A percentile compares a stretch with the other conserved stretches of the same genome.
Conservation (phyloP, 2,113 vertebrate genomes). For the Manacus vitellinus region DNA sequence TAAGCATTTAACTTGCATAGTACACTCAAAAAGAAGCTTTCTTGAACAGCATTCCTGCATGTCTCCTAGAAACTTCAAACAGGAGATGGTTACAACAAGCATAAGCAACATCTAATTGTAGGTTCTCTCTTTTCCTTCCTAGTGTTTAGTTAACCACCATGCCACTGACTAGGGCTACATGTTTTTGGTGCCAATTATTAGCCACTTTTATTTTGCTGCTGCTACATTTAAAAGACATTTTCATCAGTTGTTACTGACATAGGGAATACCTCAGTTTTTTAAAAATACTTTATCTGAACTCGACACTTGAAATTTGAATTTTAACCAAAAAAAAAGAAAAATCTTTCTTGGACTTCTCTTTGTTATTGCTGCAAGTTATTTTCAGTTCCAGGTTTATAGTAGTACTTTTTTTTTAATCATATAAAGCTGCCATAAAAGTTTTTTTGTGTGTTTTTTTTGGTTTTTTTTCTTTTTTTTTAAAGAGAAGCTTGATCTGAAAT, state of each 20-base stretch:
- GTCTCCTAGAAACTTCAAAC: neutral
- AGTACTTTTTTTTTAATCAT: neutral
- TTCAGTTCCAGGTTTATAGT: conserved; percentile 41
- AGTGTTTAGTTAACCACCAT: neutral
- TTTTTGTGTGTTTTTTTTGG: neutral
- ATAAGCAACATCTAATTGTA: neutral
- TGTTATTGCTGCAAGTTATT: conserved; percentile 65
- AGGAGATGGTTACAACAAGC: conserved; percentile 1
- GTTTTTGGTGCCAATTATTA: neutral
- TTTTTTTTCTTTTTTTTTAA: conserved; percentile 33
- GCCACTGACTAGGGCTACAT: conserved; percentile 12
- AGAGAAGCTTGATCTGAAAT: conserved; percentile 69
- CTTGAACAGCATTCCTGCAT: neutral
- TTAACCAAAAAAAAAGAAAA: neutral
- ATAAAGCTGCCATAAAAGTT: conserved; percentile 49
- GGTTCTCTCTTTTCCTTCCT: neutral
- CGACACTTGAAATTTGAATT: conserved; percentile 45
- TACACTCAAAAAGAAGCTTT: neutral
- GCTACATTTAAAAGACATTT: conserved; percentile 44
- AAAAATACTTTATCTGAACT: conserved; percentile 30
- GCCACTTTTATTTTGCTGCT: conserved; percentile 1
- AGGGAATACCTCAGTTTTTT: conserved; percentile 33
- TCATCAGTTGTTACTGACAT: neutral
- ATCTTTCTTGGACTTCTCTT: conserved; percentile 41
- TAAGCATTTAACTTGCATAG: conserved; percentile 53